Evolutionary conservation across 2,113 vertebrate species (phyloP).

Genomic region (Castor canadensis): DNA sequence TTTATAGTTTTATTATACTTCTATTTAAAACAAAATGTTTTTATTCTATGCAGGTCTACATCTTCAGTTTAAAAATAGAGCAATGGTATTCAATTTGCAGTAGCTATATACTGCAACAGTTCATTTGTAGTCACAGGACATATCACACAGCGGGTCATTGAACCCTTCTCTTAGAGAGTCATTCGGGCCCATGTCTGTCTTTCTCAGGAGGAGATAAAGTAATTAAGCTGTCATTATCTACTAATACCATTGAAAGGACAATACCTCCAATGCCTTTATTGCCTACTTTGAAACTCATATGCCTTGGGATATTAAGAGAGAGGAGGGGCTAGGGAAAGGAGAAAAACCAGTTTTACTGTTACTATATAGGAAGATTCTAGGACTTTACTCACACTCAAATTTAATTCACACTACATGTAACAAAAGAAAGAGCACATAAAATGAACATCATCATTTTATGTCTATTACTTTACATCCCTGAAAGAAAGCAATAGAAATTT

Average conservation of each 20-base stretch:
- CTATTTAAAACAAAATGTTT: conserved; percentile 7
- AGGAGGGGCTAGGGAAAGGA: not conserved
- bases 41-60: not conserved
- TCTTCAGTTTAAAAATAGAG: not conserved
- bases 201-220: not conserved
- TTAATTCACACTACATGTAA: not conserved
- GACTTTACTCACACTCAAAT: not conserved
- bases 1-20: conserved; percentile 33
- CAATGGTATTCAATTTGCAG: not conserved
- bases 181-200: not conserved
- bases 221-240: not conserved
- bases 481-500: not conserved
- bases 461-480: not conserved
- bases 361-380: not conserved
- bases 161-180: not conserved
- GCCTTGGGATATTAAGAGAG: not conserved
- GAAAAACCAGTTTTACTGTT: not conserved
- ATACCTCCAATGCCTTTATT: not conserved
- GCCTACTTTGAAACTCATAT: conserved; percentile 11
- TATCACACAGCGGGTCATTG: not conserved
- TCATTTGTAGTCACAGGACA: not conserved
- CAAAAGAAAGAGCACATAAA: not conserved
- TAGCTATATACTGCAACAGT: not conserved
- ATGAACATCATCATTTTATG: not conserved
- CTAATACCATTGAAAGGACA: not conserved